Percentiles rank a stretch among this genome's conserved stretches.
Evolutionary conservation across 2,797 vertebrate species (phyloP).

Genomic region (Enteromius paludinosus): DNA sequence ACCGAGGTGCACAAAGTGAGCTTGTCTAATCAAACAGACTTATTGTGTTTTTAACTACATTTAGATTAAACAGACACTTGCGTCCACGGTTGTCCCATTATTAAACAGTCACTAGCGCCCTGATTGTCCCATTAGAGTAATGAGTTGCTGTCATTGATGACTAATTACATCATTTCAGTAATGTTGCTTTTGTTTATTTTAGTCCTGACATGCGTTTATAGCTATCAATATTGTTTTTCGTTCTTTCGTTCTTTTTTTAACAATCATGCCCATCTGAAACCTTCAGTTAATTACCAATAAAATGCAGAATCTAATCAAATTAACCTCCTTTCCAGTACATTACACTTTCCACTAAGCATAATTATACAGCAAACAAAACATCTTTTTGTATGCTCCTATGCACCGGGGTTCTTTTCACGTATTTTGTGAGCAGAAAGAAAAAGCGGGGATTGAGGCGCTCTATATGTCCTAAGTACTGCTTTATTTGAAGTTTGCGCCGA

Average conservation of each 20-base stretch:
- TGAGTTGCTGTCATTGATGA: constrained; percentile 72
- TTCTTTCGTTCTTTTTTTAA: constrained; percentile 35
- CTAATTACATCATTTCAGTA: constrained; percentile 81
- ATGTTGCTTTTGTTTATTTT: constrained; percentile 75
- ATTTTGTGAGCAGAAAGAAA: constrained; percentile 8
- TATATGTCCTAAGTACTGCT: constrained; percentile 31
- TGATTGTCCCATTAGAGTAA: constrained; percentile 80
- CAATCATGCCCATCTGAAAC: constrained; percentile 67
- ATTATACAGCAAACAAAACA: constrained; percentile 45
- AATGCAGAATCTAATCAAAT: constrained; percentile 79
- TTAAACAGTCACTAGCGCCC: constrained; percentile 58
- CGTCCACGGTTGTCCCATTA: constrained; percentile 54
- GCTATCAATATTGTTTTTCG: constrained; percentile 31
- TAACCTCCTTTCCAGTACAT: constrained; percentile 81
- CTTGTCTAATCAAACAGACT: constrained; percentile 37
- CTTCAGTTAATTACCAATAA: constrained; percentile 78
- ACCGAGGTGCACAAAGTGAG: not conserved
- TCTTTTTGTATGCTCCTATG: constrained; percentile 34
- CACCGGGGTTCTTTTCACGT: not conserved
- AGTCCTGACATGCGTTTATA: constrained; percentile 64
- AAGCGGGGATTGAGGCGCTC: not conserved
- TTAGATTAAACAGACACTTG: constrained; percentile 57
- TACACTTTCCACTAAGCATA: constrained; percentile 73
- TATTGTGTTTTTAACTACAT: constrained; percentile 32
- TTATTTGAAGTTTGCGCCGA: constrained; percentile 53